These are phyloP conservation scores for Pyxicephalus adspersus DNA, from an alignment of 2,113 vertebrate species.

Conservation along the genomic window DNA sequence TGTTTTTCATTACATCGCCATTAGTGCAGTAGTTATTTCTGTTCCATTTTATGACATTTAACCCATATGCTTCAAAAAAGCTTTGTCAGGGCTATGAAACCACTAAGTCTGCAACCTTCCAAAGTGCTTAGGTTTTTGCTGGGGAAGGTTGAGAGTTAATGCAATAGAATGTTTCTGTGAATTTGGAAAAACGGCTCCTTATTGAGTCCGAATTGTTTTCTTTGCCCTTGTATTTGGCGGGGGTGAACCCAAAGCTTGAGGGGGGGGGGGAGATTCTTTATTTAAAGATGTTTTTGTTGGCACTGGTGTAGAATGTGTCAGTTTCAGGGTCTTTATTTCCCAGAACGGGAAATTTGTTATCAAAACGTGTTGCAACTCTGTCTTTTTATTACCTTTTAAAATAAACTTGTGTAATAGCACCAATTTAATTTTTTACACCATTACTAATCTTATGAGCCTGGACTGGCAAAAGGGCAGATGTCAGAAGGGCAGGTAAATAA, in stretches of 20 bases:
- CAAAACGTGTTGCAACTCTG: slow-evolving; percentile 28
- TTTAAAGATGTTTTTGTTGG: slow-evolving; percentile 97
- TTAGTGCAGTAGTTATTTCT: slow-evolving; percentile 50
- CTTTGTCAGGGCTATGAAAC: neutral
- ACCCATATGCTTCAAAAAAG: slow-evolving; percentile 21
- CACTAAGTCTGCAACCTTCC: neutral
- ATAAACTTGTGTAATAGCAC: too few relatives aligned
- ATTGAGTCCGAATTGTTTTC: slow-evolving; percentile 50
- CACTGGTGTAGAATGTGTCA: slow-evolving; percentile 78
- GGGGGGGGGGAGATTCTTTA: slow-evolving; percentile 78
- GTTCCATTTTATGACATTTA: slow-evolving; percentile 51
- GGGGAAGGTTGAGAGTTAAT: slow-evolving; percentile 9
- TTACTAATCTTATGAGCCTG: too few relatives aligned
- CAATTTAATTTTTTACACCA: too few relatives aligned
- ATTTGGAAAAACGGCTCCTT: slow-evolving; percentile 41
- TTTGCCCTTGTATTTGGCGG: slow-evolving; percentile 36
- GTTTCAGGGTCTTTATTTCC: slow-evolving; percentile 92
- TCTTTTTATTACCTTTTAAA: slow-evolving; percentile 29
- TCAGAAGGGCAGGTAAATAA: too few relatives aligned
- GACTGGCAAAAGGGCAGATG: too few relatives aligned
- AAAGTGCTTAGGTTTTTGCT: neutral
- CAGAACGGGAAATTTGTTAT: slow-evolving; percentile 70
- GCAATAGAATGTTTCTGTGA: slow-evolving; percentile 39
- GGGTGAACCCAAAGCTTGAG: slow-evolving; percentile 13
- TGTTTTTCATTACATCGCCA: slow-evolving; percentile 55